These are phyloP conservation scores for Catamblyrhynchus diadema DNA, from an alignment of 2,797 vertebrate species.

Conservation along the genomic window DNA sequence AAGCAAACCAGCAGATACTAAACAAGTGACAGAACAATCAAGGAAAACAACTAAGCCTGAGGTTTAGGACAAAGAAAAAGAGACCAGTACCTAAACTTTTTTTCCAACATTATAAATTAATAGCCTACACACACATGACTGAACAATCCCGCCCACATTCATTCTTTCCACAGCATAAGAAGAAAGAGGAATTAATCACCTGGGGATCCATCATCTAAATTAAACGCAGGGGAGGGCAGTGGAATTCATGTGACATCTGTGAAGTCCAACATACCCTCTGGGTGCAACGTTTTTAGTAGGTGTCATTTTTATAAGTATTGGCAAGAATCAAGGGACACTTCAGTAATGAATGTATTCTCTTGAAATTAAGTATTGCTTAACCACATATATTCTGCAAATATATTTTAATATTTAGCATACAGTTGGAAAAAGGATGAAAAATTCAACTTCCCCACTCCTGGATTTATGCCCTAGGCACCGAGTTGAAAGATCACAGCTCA, in stretches of 20 bases:
- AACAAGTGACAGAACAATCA: neutral
- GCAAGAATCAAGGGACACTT: neutral
- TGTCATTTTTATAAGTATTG: slow-evolving; percentile 4
- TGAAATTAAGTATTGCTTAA: neutral
- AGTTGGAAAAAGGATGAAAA: neutral
- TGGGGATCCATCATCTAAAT: neutral
- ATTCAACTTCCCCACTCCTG: neutral
- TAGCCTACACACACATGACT: neutral
- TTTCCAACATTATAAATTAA: neutral
- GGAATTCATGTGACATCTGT: neutral
- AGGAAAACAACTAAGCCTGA: neutral
- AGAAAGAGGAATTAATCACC: neutral
- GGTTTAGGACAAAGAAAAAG: neutral
- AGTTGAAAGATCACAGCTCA: neutral
- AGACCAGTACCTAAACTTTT: neutral
- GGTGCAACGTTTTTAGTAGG: neutral
- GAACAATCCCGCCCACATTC: neutral
- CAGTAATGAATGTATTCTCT: neutral
- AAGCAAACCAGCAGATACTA: neutral
- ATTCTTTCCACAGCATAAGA: neutral
- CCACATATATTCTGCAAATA: neutral
- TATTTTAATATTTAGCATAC: neutral
- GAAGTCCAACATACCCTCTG: neutral
- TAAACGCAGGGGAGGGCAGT: neutral
- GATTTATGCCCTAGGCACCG: neutral